Evolutionary conservation across 2,888 invertebrate genomes (phyloP).

Genomic region (Psylliodes chrysocephalus): DNA sequence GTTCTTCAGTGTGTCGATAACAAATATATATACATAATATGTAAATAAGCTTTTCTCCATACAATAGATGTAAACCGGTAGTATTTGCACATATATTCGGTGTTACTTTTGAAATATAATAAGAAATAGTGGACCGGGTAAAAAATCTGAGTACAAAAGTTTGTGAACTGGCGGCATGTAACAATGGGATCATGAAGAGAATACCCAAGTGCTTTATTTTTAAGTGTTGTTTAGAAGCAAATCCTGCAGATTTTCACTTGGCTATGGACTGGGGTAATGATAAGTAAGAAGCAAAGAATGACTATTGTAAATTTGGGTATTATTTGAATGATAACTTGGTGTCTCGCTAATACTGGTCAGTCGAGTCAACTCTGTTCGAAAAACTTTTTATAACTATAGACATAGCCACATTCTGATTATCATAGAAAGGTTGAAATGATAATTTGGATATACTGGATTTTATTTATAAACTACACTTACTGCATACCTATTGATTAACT

Average conservation of each 20-base stretch:
- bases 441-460: too few species aligned
- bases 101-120: slow-evolving; percentile 58
- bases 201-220: slow-evolving; percentile 64
- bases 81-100: slow-evolving; percentile 59
- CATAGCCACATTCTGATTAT: too few species aligned
- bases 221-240: slow-evolving; percentile 59
- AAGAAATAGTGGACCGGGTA: slow-evolving; percentile 60
- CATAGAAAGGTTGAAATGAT: too few species aligned
- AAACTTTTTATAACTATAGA: too few species aligned
- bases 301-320: neutral
- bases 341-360: slow-evolving; percentile 3
- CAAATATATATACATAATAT: slow-evolving; percentile 48
- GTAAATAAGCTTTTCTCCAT: slow-evolving; percentile 62
- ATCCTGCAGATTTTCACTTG: slow-evolving; percentile 65
- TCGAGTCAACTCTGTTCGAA: neutral
- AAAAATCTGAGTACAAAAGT: slow-evolving; percentile 61
- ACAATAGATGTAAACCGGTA: slow-evolving; percentile 60
- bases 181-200: slow-evolving; percentile 62
- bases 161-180: slow-evolving; percentile 59
- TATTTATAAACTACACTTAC: too few species aligned
- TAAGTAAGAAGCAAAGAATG: slow-evolving; percentile 45
- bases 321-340: slow-evolving; percentile 15
- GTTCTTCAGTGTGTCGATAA: slow-evolving; percentile 25
- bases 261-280: slow-evolving; percentile 54
- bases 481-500: too few species aligned